Evolutionary conservation across 2,888 invertebrate genomes (phyloP).

Genomic region (Dryobota labecula): DNA sequence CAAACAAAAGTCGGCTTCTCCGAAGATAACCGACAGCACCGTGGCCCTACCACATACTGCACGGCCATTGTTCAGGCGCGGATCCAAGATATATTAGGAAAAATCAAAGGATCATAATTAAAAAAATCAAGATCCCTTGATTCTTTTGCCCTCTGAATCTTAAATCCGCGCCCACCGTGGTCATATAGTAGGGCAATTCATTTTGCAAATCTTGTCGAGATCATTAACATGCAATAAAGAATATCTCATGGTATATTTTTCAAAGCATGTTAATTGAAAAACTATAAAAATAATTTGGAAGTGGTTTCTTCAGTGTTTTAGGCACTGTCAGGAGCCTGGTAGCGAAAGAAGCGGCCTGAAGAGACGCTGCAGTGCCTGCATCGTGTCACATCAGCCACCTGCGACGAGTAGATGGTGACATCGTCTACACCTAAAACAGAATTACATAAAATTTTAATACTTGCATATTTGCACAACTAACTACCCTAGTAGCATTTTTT

Average conservation of each 20-base stretch:
- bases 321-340: neutral
- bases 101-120: neutral
- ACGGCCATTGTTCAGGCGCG: conserved; percentile 1
- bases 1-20: neutral
- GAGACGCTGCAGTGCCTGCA: neutral
- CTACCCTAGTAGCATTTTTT: no score
- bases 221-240: conserved; percentile 12
- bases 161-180: conserved; percentile 5
- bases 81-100: neutral
- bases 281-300: neutral
- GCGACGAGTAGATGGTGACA: neutral
- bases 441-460: neutral
- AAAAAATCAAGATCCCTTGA: neutral
- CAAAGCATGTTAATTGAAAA: conserved; percentile 7
- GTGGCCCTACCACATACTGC: neutral
- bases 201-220: neutral
- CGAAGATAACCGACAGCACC: neutral
- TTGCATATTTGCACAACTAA: neutral
- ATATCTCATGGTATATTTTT: conserved; percentile 15
- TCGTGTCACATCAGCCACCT: neutral
- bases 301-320: neutral
- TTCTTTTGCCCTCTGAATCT: neutral
- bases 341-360: neutral
- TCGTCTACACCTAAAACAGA: neutral
- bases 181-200: neutral